Evolutionary conservation across 1,140 invertebrate species (phyloP).

Genomic region (Drosophila nigrodunni): DNA sequence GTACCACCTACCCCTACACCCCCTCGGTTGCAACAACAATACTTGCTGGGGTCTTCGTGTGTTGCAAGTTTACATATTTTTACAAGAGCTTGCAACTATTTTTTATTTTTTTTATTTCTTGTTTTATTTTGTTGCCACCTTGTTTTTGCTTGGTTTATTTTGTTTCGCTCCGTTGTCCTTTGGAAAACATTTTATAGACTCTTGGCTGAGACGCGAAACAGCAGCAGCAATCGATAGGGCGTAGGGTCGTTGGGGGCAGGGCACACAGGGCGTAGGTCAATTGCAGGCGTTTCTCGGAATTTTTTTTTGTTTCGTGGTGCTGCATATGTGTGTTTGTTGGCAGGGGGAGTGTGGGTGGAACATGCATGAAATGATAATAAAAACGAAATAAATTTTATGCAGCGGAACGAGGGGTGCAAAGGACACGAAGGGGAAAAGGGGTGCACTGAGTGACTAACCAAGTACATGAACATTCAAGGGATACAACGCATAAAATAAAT

Average conservation of each 20-base stretch:
- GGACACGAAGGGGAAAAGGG: neutral
- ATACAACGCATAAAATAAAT: constrained; percentile 74
- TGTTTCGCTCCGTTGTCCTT: constrained; percentile 35
- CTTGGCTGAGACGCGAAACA: constrained; percentile 10
- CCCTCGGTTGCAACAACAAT: constrained; percentile 1
- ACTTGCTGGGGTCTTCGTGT: constrained; percentile 32
- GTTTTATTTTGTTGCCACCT: constrained; percentile 42
- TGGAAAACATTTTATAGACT: constrained; percentile 69
- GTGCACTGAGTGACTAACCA: constrained; percentile 63
- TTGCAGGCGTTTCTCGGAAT: constrained; percentile 75
- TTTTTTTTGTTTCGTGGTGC: constrained; percentile 53
- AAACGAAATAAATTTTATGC: constrained; percentile 80
- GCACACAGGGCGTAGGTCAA: constrained; percentile 57
- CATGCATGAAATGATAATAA: constrained; percentile 79
- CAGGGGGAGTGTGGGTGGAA: constrained; percentile 2
- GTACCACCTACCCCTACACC: neutral
- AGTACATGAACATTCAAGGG: constrained; percentile 75
- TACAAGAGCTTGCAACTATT: constrained; percentile 67
- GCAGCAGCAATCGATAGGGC: neutral
- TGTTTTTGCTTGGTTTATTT: constrained; percentile 18
- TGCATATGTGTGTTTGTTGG: constrained; percentile 30
- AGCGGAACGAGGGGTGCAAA: constrained; percentile 56
- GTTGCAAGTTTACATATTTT: constrained; percentile 74
- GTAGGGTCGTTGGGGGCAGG: neutral
- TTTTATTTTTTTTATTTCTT: constrained; percentile 10